Evolutionary conservation across 2,888 invertebrate species (phyloP), one percentile per base, ranked within the genome.

Genomic region (Tetragonisca angustula): DNA sequence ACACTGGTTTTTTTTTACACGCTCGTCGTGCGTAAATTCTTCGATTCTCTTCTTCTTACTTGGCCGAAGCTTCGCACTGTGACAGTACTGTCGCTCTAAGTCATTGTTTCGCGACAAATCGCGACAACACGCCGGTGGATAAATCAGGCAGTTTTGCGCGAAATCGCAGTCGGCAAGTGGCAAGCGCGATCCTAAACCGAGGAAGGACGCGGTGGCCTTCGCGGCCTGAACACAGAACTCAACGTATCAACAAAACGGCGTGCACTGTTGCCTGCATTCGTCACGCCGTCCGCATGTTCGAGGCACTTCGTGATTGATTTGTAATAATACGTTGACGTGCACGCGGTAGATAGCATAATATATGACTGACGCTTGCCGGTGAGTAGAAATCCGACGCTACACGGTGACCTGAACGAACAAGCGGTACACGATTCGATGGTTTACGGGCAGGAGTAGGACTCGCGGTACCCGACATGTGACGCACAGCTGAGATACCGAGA

Each of bases 401-500:
- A 76, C 83, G 62, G 78, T 69, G 49, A 79, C 79, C 74, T 82
- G 79, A 76, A 81, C 80, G 84, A 72, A 36, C 69, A 76, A 83
- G 54, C 77, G 81, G 81, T 79, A 81, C 69, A 78, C 84, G 71
- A 36, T 77, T 49, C 64, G 81, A 78, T 74, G 75, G 79, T 85
- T 73, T 79, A 76, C 78, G 76, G 81, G 73, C 81, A 84, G 73
- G 87, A 89, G 89, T 84, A 85, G 85, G 89, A 80, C 87, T 89
- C 90, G 88, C 91, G 88, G 85, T 85, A 85, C 67, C 89, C 91
- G 90, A 91, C 92, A 92, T 91, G 90, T 92, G 92, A 92, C 91
- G 93, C 93, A 93, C 93, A 93, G 94, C 93, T 93, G 94, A 92
- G 92, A 92, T 91, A 92, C 92, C 92, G 93, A 92, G 92, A 90